Base-by-base conservation (phyloP, 2,113 vertebrate genomes). In the Prionailurus bengalensis region DNA sequence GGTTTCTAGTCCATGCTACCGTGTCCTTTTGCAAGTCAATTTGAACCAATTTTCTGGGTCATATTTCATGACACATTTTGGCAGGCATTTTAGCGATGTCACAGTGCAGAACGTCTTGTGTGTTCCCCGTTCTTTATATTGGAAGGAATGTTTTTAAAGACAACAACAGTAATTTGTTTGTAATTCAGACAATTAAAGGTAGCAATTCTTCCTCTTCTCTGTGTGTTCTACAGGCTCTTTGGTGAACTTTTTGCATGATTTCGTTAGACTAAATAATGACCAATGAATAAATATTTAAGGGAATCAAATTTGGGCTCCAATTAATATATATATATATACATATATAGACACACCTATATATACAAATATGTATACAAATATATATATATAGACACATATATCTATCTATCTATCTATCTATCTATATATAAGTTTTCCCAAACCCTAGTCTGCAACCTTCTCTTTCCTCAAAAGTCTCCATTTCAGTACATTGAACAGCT, bases 11-110 rank as follows among this genome's bases (percentile, higher is more conserved):
- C 51, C 27, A 33, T 58, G 39, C 42, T 58, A 42, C 94, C 48
- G 3, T 89, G 68, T 89, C 73, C 70, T 94, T 94, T 93, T 87
- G 63, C 83, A 97, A 97, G 95, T 94, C 94, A 97, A 95, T 95
- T 98, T 91, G 82, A 95, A 53, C 81, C 66, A 94, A 93, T 95
- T 96, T 97, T 95, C 85, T 94, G 80, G 95, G 95, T 98, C 90
- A 95, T 61, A 92, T 94, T 94, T 91, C 68, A 84, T 92, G 94
- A 96, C 86, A 86, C 48, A 66, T 29, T 95, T 89, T 95, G 92
- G 76, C 48, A 81, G 83, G 79, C 94, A 95, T 98, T 98, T 96
- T 76, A 79, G 48, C 9, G 7, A 96, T 89, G 94, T 89, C 82
- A 96, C 95, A 97, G 86, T 65, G 36, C 82, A 86, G 61, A 91